These are phyloP conservation scores for Trachelus troglodyta DNA, from an alignment of 2,888 invertebrate species.

Conservation along the genomic window DNA sequence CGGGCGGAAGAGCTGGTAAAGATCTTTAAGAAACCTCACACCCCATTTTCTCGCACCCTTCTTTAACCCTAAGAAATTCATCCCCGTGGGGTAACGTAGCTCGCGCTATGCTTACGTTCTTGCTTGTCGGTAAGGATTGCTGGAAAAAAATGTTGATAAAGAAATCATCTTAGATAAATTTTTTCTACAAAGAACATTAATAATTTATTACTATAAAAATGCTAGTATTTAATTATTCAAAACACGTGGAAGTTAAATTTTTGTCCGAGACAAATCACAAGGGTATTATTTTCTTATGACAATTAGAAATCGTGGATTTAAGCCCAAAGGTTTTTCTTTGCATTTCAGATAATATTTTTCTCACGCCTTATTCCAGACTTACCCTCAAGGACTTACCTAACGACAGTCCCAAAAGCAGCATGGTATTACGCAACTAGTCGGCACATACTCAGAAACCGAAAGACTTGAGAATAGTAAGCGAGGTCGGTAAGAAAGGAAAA, in stretches of 20 bases:
- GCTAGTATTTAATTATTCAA: not conserved
- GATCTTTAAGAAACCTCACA: slow-evolving; percentile 62
- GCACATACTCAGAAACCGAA: not conserved
- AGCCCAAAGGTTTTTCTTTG: not conserved
- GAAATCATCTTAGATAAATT: slow-evolving; percentile 13
- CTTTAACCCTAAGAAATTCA: slow-evolving; percentile 57
- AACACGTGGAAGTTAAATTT: not conserved
- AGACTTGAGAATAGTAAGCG: not conserved
- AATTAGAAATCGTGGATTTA: not conserved
- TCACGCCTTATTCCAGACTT: not conserved
- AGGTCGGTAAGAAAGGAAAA: slow-evolving; percentile 65
- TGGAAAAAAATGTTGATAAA: slow-evolving; percentile 18
- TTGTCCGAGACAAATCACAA: not conserved
- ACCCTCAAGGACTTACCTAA: not conserved
- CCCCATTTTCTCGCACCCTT: slow-evolving; percentile 55
- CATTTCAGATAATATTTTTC: not conserved
- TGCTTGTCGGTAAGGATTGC: slow-evolving; percentile 53
- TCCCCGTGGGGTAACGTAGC: slow-evolving; percentile 60
- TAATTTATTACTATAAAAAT: not conserved
- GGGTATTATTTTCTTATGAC: not conserved
- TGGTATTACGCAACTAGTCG: not conserved
- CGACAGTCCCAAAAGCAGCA: not conserved
- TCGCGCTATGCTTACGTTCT: slow-evolving; percentile 34
- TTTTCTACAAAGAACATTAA: not conserved
- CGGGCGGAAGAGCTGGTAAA: slow-evolving; percentile 55